Conservation (phyloP, 2,888 invertebrate species). For the Zele albiditarsus region DNA sequence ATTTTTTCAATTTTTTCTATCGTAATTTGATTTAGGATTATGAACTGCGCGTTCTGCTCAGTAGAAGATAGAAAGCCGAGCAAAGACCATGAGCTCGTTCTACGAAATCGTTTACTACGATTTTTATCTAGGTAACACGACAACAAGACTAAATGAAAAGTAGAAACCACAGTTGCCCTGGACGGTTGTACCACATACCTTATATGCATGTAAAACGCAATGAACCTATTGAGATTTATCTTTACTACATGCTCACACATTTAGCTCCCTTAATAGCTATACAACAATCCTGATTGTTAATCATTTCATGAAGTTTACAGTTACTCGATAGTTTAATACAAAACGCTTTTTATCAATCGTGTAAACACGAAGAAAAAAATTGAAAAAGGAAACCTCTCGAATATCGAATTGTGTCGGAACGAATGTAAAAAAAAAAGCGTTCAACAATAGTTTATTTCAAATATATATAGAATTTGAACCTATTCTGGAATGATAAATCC, state of each 20-base stretch:
- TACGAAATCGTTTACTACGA: slow-evolving; percentile 2
- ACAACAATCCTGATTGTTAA: not conserved
- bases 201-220: not conserved
- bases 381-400: slow-evolving; percentile 45
- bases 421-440: slow-evolving; percentile 35
- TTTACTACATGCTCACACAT: not conserved
- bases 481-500: not conserved
- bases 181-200: slow-evolving; percentile 30
- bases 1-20: slow-evolving; percentile 23
- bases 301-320: not conserved
- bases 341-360: slow-evolving; percentile 3
- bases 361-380: slow-evolving; percentile 40
- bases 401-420: slow-evolving; percentile 41
- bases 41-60: not conserved
- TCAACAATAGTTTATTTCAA: slow-evolving; percentile 4
- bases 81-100: slow-evolving; percentile 37
- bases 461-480: not conserved
- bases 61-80: slow-evolving; percentile 49
- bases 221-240: slow-evolving; percentile 32
- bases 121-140: not conserved
- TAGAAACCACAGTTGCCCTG: slow-evolving; percentile 33
- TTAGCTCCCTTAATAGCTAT: slow-evolving; percentile 4
- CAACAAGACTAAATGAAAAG: not conserved
- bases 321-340: not conserved
- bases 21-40: not conserved